Evolutionary conservation across 35 echinoderm and acorn worm species (phyloP).

Genomic region (Apostichopus parvimensis): DNA sequence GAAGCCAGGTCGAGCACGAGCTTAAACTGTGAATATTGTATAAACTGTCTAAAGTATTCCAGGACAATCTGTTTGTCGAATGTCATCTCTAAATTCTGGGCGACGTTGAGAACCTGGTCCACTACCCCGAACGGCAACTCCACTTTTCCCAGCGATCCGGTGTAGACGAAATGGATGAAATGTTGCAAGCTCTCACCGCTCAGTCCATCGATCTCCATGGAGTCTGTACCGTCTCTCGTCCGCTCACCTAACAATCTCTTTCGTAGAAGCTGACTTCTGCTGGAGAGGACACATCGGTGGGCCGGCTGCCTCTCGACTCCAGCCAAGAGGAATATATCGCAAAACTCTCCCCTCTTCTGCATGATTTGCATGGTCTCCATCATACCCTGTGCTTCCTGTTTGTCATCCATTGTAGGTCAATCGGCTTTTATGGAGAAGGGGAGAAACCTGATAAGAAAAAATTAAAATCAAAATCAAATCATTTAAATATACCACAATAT

Average conservation of each 20-base stretch:
- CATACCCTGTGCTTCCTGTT: constrained; percentile 3
- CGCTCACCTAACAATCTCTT: constrained; percentile 41
- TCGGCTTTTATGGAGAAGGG: too few species aligned
- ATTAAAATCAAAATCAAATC: too few species aligned
- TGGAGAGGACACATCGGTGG: constrained; percentile 74
- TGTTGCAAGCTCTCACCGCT: constrained; percentile 6
- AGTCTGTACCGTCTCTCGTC: background rate
- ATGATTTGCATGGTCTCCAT: constrained; percentile 59
- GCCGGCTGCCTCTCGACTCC: constrained; percentile 61
- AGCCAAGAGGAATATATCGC: constrained; percentile 72
- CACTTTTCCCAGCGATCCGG: constrained; percentile 20
- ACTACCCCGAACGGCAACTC: constrained; percentile 41
- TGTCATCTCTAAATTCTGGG: constrained; percentile 17
- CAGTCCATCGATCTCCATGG: constrained; percentile 49
- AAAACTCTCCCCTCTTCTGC: constrained; percentile 67
- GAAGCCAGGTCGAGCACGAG: constrained; percentile 8
- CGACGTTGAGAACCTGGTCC: constrained; percentile 28
- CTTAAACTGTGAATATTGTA: background rate
- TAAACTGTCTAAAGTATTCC: constrained; percentile 17
- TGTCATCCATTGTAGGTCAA: background rate
- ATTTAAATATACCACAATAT: too few species aligned
- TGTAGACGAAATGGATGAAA: constrained; percentile 70
- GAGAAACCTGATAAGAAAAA: background rate
- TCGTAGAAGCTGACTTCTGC: constrained; percentile 66
- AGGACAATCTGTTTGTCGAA: background rate